Evolutionary conservation across 2,113 vertebrate species (phyloP).

Genomic region (Coracopsis vasa): DNA sequence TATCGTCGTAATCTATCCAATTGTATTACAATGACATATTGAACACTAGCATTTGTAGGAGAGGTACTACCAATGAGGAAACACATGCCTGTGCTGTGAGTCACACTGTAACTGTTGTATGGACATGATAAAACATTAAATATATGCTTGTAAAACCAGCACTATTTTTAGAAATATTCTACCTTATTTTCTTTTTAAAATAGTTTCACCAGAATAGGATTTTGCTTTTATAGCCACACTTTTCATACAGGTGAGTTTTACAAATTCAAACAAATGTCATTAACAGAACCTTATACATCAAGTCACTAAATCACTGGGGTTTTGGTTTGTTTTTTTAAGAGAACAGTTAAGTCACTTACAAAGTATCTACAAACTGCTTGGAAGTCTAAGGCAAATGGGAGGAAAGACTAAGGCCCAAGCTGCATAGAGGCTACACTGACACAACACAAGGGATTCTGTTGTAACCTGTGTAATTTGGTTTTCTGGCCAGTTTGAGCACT

Average conservation of each 20-base stretch:
- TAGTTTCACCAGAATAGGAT: background rate
- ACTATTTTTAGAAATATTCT: background rate
- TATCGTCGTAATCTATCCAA: background rate
- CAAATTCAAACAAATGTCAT: background rate
- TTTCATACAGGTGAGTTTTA: background rate
- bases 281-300: background rate
- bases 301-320: background rate
- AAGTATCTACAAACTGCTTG: background rate
- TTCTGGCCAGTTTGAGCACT: background rate
- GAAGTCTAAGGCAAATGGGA: background rate
- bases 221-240: background rate
- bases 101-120: background rate
- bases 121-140: background rate
- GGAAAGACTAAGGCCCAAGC: background rate
- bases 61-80: background rate
- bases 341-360: background rate
- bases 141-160: background rate
- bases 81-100: background rate
- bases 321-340: background rate
- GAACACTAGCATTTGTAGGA: background rate
- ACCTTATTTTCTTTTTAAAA: background rate
- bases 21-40: too few relatives aligned
- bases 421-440: background rate
- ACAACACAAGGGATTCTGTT: background rate
- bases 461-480: background rate